Percentiles rank a stretch among this genome's conserved stretches.
phyloP scores from a whole-genome alignment of 2,888 invertebrate species.

The Agonopterix heracliana region DNA sequence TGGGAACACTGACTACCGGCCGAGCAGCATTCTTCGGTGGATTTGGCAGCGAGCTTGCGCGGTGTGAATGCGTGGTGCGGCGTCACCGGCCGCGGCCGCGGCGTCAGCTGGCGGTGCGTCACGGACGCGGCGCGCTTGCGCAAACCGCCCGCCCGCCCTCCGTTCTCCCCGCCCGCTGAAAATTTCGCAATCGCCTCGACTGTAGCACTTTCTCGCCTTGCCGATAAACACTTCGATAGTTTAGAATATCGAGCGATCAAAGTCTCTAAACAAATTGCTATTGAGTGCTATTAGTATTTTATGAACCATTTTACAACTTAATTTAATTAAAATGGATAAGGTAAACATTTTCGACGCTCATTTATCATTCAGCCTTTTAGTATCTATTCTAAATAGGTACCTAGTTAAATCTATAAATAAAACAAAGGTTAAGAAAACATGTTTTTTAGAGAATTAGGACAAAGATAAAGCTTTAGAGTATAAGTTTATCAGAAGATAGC shows the following conservation, averaged over 20 bases:
- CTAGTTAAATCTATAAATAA: background rate
- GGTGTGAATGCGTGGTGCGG: slow-evolving; percentile 44
- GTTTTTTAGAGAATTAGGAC: background rate
- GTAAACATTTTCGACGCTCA: no score
- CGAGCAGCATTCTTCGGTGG: slow-evolving; percentile 31
- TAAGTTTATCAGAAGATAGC: background rate
- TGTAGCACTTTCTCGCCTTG: slow-evolving; percentile 5
- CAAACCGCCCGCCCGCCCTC: slow-evolving; percentile 39
- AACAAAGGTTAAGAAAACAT: background rate
- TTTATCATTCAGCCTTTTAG: no score
- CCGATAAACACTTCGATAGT: slow-evolving; percentile 1
- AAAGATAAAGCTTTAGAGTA: background rate
- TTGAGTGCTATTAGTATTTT: no score
- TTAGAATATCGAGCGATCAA: background rate
- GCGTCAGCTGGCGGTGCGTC: slow-evolving; percentile 59
- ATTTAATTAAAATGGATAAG: no score
- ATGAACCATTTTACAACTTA: no score
- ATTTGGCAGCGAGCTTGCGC: slow-evolving; percentile 32
- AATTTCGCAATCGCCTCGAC: slow-evolving; percentile 23
- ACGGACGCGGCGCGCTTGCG: slow-evolving; percentile 58
- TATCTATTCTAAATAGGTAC: no score
- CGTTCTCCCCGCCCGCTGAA: slow-evolving; percentile 18
- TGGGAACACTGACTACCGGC: slow-evolving; percentile 31
- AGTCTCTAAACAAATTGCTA: no score
- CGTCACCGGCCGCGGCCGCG: slow-evolving; percentile 18